These are phyloP conservation scores for Colletes gigas DNA, from an alignment of 1,140 invertebrate genomes.

Conservation along the genomic window DNA sequence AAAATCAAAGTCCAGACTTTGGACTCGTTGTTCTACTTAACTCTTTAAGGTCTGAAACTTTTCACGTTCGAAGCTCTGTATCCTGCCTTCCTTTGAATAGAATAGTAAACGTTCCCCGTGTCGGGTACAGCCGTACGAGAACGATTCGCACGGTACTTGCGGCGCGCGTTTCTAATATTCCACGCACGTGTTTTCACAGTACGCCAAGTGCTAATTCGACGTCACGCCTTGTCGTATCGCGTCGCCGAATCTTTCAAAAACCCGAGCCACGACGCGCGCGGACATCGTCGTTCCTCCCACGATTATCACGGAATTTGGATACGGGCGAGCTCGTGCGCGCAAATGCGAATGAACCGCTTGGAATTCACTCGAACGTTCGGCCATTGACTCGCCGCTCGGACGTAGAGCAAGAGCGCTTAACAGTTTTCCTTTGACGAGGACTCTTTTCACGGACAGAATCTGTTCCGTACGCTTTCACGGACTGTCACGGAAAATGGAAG, in stretches of 20 bases:
- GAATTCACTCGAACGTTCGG: neutral
- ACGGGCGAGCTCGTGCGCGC: constrained; percentile 52
- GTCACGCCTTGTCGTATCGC: constrained; percentile 23
- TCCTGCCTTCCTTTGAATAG: neutral
- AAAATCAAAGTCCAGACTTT: too few species aligned
- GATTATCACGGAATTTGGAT: constrained; percentile 69
- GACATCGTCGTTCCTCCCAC: constrained; percentile 16
- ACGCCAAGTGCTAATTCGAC: constrained; percentile 42
- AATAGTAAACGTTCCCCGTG: neutral
- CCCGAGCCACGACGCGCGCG: neutral
- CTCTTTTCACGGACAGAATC: constrained; percentile 1
- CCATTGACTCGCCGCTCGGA: constrained; percentile 35
- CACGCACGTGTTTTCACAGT: constrained; percentile 13
- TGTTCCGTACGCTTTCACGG: neutral
- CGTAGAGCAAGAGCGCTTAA: constrained; percentile 24
- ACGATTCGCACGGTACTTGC: constrained; percentile 35
- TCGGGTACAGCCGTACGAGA: neutral
- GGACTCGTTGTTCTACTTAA: too few species aligned
- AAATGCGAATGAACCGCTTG: constrained; percentile 59
- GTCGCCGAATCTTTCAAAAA: constrained; percentile 32
- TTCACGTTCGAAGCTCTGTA: too few species aligned
- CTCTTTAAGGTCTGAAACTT: too few species aligned
- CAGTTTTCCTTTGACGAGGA: neutral
- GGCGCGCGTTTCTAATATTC: constrained; percentile 22
- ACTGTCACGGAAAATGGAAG: constrained; percentile 18